Evolutionary conservation across 2,797 vertebrate genomes (phyloP).

Genomic region (Semotilus atromaculatus): DNA sequence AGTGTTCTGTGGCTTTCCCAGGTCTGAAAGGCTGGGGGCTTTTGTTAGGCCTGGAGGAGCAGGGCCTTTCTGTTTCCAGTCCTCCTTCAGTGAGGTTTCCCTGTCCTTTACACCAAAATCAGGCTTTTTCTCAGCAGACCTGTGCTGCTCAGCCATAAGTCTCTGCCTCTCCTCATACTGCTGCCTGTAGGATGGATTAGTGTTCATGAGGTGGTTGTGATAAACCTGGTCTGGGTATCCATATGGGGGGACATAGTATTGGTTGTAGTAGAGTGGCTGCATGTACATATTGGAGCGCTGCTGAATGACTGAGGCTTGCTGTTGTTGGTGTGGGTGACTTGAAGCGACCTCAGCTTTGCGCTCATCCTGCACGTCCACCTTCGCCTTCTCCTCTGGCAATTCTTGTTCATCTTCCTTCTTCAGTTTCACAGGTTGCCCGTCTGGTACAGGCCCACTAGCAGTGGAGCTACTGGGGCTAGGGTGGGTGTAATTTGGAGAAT

Average conservation of each 20-base stretch:
- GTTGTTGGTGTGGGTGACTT: slow-evolving; percentile 76
- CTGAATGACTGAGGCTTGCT: slow-evolving; percentile 96
- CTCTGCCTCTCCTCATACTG: slow-evolving; percentile 94
- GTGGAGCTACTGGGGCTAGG: slow-evolving; percentile 88
- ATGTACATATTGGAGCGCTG: slow-evolving; percentile 98
- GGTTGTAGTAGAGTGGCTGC: slow-evolving; percentile 98
- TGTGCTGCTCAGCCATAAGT: slow-evolving; percentile 89
- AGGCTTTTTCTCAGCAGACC: slow-evolving; percentile 87
- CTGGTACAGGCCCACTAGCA: slow-evolving; percentile 74
- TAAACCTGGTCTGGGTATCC: slow-evolving; percentile 94
- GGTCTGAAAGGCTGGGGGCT: slow-evolving; percentile 90
- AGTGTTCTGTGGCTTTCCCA: slow-evolving; percentile 86
- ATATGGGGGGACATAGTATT: slow-evolving; percentile 96
- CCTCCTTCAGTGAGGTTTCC: slow-evolving; percentile 87
- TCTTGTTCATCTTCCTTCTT: slow-evolving; percentile 95
- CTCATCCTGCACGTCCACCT: slow-evolving; percentile 88
- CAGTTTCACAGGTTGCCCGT: slow-evolving; percentile 86
- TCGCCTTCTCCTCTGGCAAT: slow-evolving; percentile 84
- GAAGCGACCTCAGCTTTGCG: slow-evolving; percentile 85
- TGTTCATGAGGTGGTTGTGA: slow-evolving; percentile 93
- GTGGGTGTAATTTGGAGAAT: slow-evolving; percentile 93
- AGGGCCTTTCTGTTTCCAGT: slow-evolving; percentile 95
- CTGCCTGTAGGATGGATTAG: slow-evolving; percentile 90
- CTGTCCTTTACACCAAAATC: slow-evolving; percentile 90
- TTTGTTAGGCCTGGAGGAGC: slow-evolving; percentile 92